Percentiles rank a stretch among this genome's conserved stretches.
Conservation (phyloP, 2,113 vertebrate genomes). For the Meles meles region DNA sequence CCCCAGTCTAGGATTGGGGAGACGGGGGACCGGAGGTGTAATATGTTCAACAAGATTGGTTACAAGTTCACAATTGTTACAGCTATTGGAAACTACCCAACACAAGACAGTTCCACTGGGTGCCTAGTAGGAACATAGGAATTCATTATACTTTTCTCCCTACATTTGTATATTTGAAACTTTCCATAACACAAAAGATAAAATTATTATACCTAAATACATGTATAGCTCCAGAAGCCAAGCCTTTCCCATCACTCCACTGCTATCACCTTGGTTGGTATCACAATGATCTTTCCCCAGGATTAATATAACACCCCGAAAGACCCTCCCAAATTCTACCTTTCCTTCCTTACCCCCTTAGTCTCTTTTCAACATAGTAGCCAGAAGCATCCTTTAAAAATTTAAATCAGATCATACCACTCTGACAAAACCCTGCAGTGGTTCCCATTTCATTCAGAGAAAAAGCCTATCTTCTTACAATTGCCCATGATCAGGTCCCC, state of each 20-base stretch:
- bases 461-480: not conserved
- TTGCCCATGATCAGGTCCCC: no score
- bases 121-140: not conserved
- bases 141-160: not conserved
- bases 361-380: not conserved
- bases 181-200: not conserved
- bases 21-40: not conserved
- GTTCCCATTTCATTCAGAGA: not conserved
- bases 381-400: not conserved
- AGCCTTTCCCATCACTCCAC: not conserved
- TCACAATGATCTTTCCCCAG: not conserved
- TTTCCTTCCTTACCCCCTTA: not conserved
- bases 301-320: not conserved
- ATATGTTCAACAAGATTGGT: not conserved
- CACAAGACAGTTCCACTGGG: no score
- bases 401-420: not conserved
- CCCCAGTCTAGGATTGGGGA: rapidly evolving
- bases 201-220: not conserved
- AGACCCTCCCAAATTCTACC: not conserved
- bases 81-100: not conserved
- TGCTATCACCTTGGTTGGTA: not conserved
- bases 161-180: not conserved
- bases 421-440: not conserved
- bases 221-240: not conserved
- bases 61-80: not conserved